Base-by-base conservation (phyloP, 2,113 vertebrate species). In the Sclerurus mexicanus region DNA sequence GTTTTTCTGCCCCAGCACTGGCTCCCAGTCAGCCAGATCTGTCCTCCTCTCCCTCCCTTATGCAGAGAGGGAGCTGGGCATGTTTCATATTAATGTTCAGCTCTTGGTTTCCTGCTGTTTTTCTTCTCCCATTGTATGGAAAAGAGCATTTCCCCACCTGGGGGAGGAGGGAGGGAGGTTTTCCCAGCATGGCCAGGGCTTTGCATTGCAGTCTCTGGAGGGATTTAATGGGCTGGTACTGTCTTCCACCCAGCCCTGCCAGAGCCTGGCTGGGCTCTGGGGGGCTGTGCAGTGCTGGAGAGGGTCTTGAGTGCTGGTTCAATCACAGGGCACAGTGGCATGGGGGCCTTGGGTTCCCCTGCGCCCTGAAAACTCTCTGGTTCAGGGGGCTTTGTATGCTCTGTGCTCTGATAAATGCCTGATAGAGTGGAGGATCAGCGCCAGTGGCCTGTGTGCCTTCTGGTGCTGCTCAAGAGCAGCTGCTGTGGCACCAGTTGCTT, bases 51-150 rank as follows among this genome's bases (percentile, higher is more conserved):
- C 55, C 87, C 63, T 69, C 49, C 49, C 27, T 39, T 2, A 0
- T 17, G 42, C 2, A 0, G 20, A 59, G 55, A 5, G 49, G 40
- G n/a, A 89, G 52, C 60, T 3, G 23, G 72, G 39, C 62, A 67
- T 82, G 66, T 85, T 92, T 89, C 62, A 40, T 58, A 25, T 68
- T 78, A 83, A 73, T 58, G 78, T 60, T 87, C 47, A 33, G 52
- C 64, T 75, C 42, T 87, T 56, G 46, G 85, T 93, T 97, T 97
- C 97, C 96, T 96, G 96, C 95, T 95, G 91, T 83, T 96, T 94
- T 95, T 76, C 87, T 96, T 85, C 58, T 44, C 85, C 85, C 91
- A 93, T 96, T 96, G 95, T 94, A 24, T 67, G 67, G 88, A 89
- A 87, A 85, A 82, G 33, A 78, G 49, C 69, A 23, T 94, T 97